A percentile compares a stretch with the other conserved stretches of the same genome.
phyloP scores from a whole-genome alignment of 2,113 vertebrate species.

The Percopsis transmontana region DNA sequence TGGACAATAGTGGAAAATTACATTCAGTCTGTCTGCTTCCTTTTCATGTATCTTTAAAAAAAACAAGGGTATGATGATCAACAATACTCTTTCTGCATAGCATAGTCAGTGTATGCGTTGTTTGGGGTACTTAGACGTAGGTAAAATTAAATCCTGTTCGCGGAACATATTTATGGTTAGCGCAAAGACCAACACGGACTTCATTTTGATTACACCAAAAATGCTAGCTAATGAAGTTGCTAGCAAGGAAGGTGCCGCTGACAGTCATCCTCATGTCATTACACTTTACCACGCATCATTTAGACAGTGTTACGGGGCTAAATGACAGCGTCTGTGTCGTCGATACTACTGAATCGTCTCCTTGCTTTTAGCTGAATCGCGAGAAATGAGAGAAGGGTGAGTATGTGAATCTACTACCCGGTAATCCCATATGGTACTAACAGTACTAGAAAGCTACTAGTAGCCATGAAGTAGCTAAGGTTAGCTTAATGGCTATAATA shows the following conservation, averaged over 20 bases:
- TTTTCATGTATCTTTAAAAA: neutral
- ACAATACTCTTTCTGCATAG: neutral
- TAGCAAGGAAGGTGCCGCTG: slow-evolving; percentile 43
- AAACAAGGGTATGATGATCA: neutral
- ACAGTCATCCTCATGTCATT: slow-evolving; percentile 6
- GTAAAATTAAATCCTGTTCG: neutral
- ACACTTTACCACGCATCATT: neutral
- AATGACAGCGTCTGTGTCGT: slow-evolving; percentile 20
- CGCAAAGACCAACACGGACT: slow-evolving; percentile 36
- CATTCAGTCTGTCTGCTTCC: neutral
- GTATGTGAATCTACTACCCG: slow-evolving; percentile 29
- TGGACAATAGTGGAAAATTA: slow-evolving; percentile 27
- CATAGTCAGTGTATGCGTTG: no score
- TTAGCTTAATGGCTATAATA: slow-evolving; percentile 25
- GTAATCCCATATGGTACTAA: slow-evolving; percentile 5
- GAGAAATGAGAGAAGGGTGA: slow-evolving; percentile 72
- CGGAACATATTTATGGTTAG: slow-evolving; percentile 34
- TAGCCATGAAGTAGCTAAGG: neutral
- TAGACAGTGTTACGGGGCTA: neutral
- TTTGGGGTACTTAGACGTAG: neutral
- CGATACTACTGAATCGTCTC: neutral
- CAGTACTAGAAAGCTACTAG: neutral
- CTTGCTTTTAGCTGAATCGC: slow-evolving; percentile 12
- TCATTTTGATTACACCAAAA: neutral
- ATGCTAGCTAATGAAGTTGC: slow-evolving; percentile 42